These are phyloP conservation scores for Bostrychus sinensis DNA, from an alignment of 2,113 vertebrate species.

Conservation along the genomic window DNA sequence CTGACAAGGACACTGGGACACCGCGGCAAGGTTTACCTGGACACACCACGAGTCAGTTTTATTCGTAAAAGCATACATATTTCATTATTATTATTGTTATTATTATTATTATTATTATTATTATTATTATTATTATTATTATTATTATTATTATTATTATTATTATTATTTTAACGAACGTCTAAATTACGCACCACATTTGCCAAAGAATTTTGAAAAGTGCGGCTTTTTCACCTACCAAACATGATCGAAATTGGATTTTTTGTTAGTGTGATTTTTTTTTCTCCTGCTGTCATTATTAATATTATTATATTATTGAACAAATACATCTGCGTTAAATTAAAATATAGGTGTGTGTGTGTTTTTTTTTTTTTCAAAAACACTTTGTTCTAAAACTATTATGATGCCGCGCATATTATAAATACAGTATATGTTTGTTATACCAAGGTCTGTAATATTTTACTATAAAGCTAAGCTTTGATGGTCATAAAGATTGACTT, in stretches of 20 bases:
- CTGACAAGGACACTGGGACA: slow-evolving; percentile 11
- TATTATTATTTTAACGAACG: slow-evolving; percentile 7
- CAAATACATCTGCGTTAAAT: slow-evolving; percentile 32
- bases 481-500: not conserved
- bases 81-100: slow-evolving; percentile 41
- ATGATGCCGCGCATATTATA: too few species aligned
- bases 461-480: too few species aligned
- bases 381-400: too few species aligned
- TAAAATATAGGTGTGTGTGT: slow-evolving; percentile 13
- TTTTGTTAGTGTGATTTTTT: slow-evolving; percentile 9
- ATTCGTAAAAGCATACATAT: slow-evolving; percentile 42
- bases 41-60: slow-evolving; percentile 27
- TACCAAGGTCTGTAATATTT: too few species aligned
- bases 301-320: slow-evolving; percentile 27
- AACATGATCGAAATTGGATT: not conserved
- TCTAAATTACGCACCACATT: not conserved
- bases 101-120: slow-evolving; percentile 63
- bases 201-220: too few species aligned
- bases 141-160: slow-evolving; percentile 65
- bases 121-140: slow-evolving; percentile 61
- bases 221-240: too few species aligned
- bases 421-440: too few species aligned
- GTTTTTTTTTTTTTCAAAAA: slow-evolving; percentile 20
- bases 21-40: slow-evolving; percentile 27
- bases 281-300: not conserved